Evolutionary conservation across 1,140 invertebrate species (phyloP), one percentile per base, ranked within the genome.

Genomic region (Elymnias hypermnestra): DNA sequence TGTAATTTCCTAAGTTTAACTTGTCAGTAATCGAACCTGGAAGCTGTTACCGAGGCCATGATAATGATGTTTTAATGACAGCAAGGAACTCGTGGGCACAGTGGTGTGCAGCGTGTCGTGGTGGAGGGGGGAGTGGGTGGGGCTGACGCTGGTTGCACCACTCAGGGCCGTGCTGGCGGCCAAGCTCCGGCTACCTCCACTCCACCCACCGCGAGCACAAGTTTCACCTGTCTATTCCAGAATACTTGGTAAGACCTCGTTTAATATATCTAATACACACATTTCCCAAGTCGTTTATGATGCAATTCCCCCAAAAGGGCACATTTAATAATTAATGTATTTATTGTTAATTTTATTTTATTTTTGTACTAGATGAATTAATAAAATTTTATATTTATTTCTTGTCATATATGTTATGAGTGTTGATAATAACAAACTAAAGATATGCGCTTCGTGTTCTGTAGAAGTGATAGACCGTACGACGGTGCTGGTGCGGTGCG

Each of bases 61-160:
- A n/a, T n/a, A n/a, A n/a, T n/a, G n/a, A n/a, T n/a, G n/a, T n/a
- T n/a, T n/a, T n/a, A n/a, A n/a, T n/a, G n/a, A n/a, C n/a, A 77
- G 75, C 0, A 65, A 63, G 22, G 61, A 60, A 35, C 53, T 86
- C 23, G 58, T 88, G 28, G 90, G 89, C 18, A 77, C 89, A 44
- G 87, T 91, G 49, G 78, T 91, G 22, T 89, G 87, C 37, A 79
- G 88, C 50, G 72, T 89, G 53, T 88, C 86, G 40, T 90, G 89
- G 89, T 90, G 89, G 77, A 83, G 86, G 8, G 87, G 88, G 5
- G 90, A 91, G 72, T 88, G 89, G 88, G 87, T 90, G 53, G 88
- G 89, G 52, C 88, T 90, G 53, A 89, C 90, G 7, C 79, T 91
- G 45, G 84, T 73, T 15, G 89, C 86, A 8, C 87, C 82, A 43